phyloP scores from a whole-genome alignment of 1,140 invertebrate species.

The Bombus ignitus region DNA sequence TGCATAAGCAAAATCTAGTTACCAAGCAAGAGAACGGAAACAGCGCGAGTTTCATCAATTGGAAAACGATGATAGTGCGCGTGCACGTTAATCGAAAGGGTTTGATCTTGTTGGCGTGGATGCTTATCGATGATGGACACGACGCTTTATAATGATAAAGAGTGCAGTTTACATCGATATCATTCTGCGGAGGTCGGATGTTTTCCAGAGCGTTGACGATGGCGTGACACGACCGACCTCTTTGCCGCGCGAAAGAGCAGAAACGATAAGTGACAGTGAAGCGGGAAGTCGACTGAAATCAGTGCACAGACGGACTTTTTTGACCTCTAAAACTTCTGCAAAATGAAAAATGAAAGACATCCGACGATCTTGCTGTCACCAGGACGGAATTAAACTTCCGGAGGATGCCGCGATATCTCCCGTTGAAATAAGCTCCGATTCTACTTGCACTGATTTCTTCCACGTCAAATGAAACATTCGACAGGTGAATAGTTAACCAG shows the following conservation, averaged over 20 bases:
- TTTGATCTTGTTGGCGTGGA: too few relatives aligned
- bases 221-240: constrained; percentile 8
- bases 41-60: too few relatives aligned
- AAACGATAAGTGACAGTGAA: constrained; percentile 36
- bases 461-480: not conserved
- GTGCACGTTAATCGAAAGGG: constrained; percentile 1
- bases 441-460: too few relatives aligned
- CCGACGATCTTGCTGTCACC: not conserved
- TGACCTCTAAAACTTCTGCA: not conserved
- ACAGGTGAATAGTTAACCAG: not conserved
- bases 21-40: not conserved
- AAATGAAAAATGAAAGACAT: constrained; percentile 22
- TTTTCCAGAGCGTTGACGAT: constrained; percentile 3
- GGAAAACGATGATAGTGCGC: too few relatives aligned
- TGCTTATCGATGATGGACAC: not conserved
- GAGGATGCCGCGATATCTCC: not conserved
- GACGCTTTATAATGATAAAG: constrained; percentile 30
- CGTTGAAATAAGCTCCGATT: not conserved
- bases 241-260: constrained; percentile 11
- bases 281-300: constrained; percentile 25
- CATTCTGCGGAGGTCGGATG: constrained; percentile 2
- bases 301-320: not conserved
- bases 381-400: not conserved
- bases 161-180: constrained; percentile 24
- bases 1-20: not conserved